phyloP scores from a whole-genome alignment of 2,888 invertebrate species.

The Meteorus colon region DNA sequence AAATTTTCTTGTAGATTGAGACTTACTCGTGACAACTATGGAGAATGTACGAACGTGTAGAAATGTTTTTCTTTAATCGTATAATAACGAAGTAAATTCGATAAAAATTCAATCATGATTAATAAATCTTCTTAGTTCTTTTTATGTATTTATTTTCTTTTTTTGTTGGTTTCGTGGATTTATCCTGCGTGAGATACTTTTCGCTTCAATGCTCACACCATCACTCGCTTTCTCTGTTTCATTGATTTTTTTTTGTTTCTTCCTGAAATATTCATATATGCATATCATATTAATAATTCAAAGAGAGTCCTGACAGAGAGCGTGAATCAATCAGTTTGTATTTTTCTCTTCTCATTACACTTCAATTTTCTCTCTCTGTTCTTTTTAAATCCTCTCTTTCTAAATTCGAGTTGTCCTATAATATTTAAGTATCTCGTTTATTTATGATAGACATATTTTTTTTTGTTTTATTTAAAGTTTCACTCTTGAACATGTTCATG shows the following conservation, averaged over 20 bases:
- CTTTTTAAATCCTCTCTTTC: slow-evolving; percentile 12
- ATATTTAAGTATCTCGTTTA: slow-evolving; percentile 39
- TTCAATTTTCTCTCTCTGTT: slow-evolving; percentile 22
- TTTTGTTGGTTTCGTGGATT: slow-evolving; percentile 38
- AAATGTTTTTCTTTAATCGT: slow-evolving; percentile 66
- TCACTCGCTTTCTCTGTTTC: slow-evolving; percentile 47
- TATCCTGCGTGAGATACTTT: slow-evolving; percentile 47
- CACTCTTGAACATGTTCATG: slow-evolving; percentile 59
- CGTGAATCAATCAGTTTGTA: slow-evolving; percentile 57
- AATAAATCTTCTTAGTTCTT: slow-evolving; percentile 21
- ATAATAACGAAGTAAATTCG: slow-evolving; percentile 69
- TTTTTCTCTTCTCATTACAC: slow-evolving; percentile 22
- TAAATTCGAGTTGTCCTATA: slow-evolving; percentile 42
- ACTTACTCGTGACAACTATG: slow-evolving; percentile 64
- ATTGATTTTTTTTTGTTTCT: slow-evolving; percentile 40
- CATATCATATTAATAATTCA: slow-evolving; percentile 66
- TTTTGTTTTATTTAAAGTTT: slow-evolving; percentile 44
- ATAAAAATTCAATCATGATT: slow-evolving; percentile 63
- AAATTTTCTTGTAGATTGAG: slow-evolving; percentile 52
- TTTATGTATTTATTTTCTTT: slow-evolving; percentile 28
- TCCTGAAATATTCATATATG: slow-evolving; percentile 59
- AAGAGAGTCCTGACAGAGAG: slow-evolving; percentile 68
- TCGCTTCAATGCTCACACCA: slow-evolving; percentile 32
- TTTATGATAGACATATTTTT: slow-evolving; percentile 41
- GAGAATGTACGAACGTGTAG: slow-evolving; percentile 73